Evolutionary conservation across 2,113 vertebrate genomes (phyloP).

Genomic region (Leucopsar rothschildi): DNA sequence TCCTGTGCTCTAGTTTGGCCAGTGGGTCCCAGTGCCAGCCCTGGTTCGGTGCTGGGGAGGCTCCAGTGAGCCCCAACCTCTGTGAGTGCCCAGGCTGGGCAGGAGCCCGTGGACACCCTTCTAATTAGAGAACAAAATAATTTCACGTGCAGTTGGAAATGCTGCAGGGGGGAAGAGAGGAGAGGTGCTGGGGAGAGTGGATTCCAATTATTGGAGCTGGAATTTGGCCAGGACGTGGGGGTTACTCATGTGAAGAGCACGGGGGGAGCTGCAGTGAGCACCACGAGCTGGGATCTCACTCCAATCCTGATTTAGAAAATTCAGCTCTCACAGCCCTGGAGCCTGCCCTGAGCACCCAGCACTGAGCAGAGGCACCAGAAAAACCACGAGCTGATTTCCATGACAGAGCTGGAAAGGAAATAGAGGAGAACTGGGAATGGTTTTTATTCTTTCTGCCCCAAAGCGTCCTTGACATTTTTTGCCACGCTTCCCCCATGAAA

Average conservation of each 20-base stretch:
- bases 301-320: not conserved
- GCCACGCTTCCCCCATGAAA: not conserved
- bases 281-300: not conserved
- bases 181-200: slow-evolving; percentile 27
- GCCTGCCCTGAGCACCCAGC: not conserved
- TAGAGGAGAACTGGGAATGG: not conserved
- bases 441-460: not conserved
- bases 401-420: not conserved
- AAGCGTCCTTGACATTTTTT: not conserved
- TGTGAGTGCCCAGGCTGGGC: not conserved
- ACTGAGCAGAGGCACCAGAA: not conserved
- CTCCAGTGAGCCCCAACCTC: not conserved
- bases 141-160: slow-evolving; percentile 35
- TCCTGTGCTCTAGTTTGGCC: not conserved
- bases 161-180: slow-evolving; percentile 36
- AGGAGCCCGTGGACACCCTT: not conserved
- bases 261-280: not conserved
- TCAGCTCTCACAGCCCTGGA: not conserved
- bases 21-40: accelerated
- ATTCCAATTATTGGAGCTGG: slow-evolving; percentile 62
- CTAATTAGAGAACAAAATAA: slow-evolving; percentile 60
- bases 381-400: not conserved
- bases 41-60: not conserved
- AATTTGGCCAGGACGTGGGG: slow-evolving; percentile 56
- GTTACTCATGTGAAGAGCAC: not conserved